Evolutionary conservation across 2,888 invertebrate genomes (phyloP).

Genomic region (Polymixis flavicincta): DNA sequence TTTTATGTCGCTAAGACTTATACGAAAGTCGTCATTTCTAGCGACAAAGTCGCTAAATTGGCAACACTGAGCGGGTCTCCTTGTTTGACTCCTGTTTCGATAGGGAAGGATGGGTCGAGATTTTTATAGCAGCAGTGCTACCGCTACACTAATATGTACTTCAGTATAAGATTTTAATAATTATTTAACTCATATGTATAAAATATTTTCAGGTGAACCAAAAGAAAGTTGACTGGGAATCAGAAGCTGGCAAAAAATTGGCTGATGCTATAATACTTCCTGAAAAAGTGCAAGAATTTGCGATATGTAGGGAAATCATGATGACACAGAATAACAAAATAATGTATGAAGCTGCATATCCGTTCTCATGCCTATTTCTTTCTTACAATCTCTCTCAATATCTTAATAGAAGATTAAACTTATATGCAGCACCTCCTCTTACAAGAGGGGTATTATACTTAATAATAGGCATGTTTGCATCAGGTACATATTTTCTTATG

Average conservation of each 20-base stretch:
- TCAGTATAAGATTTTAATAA: neutral
- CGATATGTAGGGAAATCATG: constrained; percentile 94
- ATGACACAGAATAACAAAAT: constrained; percentile 91
- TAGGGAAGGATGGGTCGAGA: too few relatives aligned
- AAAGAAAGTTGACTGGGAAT: constrained; percentile 92
- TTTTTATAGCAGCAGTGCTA: too few relatives aligned
- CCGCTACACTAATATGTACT: too few relatives aligned
- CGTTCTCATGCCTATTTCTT: constrained; percentile 84
- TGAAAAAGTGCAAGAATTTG: constrained; percentile 95
- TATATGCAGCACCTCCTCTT: constrained; percentile 88
- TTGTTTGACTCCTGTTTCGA: too few relatives aligned
- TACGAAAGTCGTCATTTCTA: too few relatives aligned
- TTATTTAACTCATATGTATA: neutral
- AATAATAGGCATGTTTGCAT: constrained; percentile 89
- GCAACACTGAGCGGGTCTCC: too few relatives aligned
- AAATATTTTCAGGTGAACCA: constrained; percentile 89
- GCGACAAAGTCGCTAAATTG: too few relatives aligned
- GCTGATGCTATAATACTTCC: constrained; percentile 93
- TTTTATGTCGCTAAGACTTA: too few relatives aligned
- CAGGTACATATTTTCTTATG: constrained; percentile 91
- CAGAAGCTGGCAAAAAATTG: constrained; percentile 91
- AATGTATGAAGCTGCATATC: constrained; percentile 89
- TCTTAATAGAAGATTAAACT: constrained; percentile 89
- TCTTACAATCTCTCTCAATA: constrained; percentile 88
- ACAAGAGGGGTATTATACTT: constrained; percentile 88